A percentile compares a stretch with the other conserved stretches of the same genome.
phyloP scores from a whole-genome alignment of 2,113 vertebrate genomes.

The Amblyornis subalaris region DNA sequence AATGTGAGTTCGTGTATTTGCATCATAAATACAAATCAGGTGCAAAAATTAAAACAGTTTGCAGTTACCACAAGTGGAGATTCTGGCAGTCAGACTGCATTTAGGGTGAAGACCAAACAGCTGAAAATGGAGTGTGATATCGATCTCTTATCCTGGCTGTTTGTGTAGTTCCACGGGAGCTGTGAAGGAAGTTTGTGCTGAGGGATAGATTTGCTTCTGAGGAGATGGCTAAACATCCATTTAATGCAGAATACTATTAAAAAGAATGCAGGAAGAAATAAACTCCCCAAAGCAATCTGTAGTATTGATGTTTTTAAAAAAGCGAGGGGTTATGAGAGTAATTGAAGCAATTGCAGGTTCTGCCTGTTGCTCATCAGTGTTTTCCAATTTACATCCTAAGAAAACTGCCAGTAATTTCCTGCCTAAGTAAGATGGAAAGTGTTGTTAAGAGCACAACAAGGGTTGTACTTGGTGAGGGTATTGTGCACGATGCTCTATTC shows the following conservation, averaged over 20 bases:
- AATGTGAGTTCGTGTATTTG: neutral
- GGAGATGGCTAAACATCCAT: neutral
- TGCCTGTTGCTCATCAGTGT: neutral
- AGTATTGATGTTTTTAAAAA: neutral
- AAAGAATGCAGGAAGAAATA: neutral
- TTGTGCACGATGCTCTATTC: neutral
- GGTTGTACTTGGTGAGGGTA: neutral
- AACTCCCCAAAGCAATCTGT: neutral
- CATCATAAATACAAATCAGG: neutral
- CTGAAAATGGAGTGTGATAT: neutral
- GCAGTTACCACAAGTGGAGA: accelerated
- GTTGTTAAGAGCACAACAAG: neutral
- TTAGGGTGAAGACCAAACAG: neutral
- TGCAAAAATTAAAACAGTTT: neutral
- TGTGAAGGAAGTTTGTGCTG: neutral
- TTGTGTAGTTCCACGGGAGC: accelerated
- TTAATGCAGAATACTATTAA: neutral
- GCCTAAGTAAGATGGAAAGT: neutral
- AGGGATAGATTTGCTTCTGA: neutral
- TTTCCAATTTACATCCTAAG: neutral
- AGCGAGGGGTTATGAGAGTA: neutral
- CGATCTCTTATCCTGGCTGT: neutral
- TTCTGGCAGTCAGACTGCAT: neutral
- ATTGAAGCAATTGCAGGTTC: neutral
- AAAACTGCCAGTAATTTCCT: neutral